Evolutionary conservation across 2,113 vertebrate species (phyloP).

Genomic region (Lepus europaeus): DNA sequence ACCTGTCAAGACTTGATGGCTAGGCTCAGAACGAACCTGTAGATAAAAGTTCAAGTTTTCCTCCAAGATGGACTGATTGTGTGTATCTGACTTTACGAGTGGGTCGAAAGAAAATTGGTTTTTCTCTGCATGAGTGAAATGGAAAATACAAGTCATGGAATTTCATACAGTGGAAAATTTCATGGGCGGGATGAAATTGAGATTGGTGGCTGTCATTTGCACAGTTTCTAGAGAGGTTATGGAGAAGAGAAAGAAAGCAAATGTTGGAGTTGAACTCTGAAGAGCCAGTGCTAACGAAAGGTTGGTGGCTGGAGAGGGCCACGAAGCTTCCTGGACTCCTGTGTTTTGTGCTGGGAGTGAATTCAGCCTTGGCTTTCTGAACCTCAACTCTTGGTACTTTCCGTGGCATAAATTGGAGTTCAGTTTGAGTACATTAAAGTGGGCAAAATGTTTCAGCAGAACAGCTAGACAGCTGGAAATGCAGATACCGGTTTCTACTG

Average conservation of each 20-base stretch:
- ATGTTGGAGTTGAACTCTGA: neutral
- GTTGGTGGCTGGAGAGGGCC: fast-evolving
- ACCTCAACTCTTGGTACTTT: neutral
- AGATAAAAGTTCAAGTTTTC: neutral
- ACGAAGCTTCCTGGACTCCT: neutral
- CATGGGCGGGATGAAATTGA: conserved; percentile 33
- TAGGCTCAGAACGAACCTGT: conserved; percentile 35
- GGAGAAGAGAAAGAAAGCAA: neutral
- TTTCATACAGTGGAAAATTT: conserved; percentile 19
- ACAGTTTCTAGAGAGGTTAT: neutral
- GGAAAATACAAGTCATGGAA: neutral
- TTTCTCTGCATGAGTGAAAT: neutral
- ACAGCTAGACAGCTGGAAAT: neutral
- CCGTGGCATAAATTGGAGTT: neutral
- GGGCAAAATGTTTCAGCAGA: neutral
- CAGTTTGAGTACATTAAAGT: neutral
- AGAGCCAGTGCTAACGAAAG: neutral
- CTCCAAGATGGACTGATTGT: conserved; percentile 6
- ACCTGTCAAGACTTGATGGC: neutral
- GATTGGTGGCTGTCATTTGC: neutral
- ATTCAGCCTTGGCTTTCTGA: neutral
- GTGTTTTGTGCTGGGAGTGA: neutral
- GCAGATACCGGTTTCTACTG: neutral
- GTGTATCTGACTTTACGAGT: neutral
- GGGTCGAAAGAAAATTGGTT: conserved; percentile 38